Conservation (phyloP, 2,113 vertebrate genomes). For the Cyphomyrus plagiostoma region DNA sequence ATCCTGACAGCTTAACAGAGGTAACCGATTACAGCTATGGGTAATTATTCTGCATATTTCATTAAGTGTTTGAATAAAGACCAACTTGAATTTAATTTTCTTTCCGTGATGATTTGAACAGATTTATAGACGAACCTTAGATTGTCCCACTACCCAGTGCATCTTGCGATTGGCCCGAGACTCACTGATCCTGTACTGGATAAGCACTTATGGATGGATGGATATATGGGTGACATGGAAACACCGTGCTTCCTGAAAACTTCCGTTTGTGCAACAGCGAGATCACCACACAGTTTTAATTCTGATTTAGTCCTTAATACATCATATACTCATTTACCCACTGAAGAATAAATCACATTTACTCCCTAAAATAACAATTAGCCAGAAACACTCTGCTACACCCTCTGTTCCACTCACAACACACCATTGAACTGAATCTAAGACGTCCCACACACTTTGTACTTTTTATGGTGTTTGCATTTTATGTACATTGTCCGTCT, state of each 20-base stretch:
- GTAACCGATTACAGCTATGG: neutral
- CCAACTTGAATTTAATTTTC: neutral
- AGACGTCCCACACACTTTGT: no score
- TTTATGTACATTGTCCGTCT: no score
- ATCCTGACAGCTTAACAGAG: neutral
- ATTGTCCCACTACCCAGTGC: neutral
- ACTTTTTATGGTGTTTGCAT: no score
- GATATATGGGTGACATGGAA: neutral
- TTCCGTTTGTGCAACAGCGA: neutral
- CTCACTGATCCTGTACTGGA: neutral
- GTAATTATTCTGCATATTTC: neutral
- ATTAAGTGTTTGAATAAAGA: neutral
- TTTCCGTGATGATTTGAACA: neutral
- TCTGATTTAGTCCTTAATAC: neutral
- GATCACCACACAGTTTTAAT: neutral
- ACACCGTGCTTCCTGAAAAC: neutral
- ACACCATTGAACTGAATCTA: no score
- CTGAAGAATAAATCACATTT: neutral
- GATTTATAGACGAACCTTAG: neutral
- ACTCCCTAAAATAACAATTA: neutral
- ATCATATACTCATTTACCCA: neutral
- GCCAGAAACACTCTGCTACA: neutral
- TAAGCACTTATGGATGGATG: neutral
- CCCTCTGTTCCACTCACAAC: no score
- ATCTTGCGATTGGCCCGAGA: neutral